A percentile compares a stretch with the other conserved stretches of the same genome.
Evolutionary conservation across 1,140 invertebrate species (phyloP).

Genomic region (Drosophila ficusphila): DNA sequence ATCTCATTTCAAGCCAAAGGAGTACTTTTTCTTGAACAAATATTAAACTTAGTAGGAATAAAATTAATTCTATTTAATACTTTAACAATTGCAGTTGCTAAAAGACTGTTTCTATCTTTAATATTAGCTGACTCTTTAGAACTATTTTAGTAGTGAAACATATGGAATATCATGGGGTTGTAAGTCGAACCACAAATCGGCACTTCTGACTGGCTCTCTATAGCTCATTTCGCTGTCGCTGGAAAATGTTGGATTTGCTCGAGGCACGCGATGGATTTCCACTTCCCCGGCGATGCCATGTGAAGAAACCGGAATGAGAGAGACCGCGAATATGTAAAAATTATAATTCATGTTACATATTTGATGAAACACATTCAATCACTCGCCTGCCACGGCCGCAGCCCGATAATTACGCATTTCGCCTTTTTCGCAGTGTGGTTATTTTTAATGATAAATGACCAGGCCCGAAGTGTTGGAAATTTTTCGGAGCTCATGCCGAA

Average conservation of each 20-base stretch:
- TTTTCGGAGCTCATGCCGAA: conserved; percentile 70
- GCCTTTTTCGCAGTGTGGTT: conserved; percentile 59
- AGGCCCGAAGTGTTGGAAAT: conserved; percentile 70
- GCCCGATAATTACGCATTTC: conserved; percentile 79
- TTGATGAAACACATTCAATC: conserved; percentile 82
- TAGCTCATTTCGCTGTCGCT: conserved; percentile 71
- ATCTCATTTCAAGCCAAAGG: too few relatives aligned
- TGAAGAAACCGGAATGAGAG: neutral
- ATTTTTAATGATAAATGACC: conserved; percentile 82
- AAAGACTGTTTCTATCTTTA: too few relatives aligned
- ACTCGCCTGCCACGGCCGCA: conserved; percentile 53
- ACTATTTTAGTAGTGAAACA: neutral
- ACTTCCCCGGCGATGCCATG: conserved; percentile 18
- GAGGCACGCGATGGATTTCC: conserved; percentile 69
- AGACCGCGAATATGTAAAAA: conserved; percentile 67
- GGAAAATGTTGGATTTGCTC: conserved; percentile 77
- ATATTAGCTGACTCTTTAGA: too few relatives aligned
- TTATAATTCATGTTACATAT: conserved; percentile 82
- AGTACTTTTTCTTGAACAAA: too few relatives aligned
- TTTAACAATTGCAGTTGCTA: too few relatives aligned
- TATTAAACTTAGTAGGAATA: too few relatives aligned
- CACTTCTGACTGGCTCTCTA: conserved; percentile 70
- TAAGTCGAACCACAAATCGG: conserved; percentile 74
- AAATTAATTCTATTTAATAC: too few relatives aligned
- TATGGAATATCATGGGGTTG: conserved; percentile 9